Base-by-base conservation (phyloP, 2,797 vertebrate species). In the Hypotaenidia okinawae region DNA sequence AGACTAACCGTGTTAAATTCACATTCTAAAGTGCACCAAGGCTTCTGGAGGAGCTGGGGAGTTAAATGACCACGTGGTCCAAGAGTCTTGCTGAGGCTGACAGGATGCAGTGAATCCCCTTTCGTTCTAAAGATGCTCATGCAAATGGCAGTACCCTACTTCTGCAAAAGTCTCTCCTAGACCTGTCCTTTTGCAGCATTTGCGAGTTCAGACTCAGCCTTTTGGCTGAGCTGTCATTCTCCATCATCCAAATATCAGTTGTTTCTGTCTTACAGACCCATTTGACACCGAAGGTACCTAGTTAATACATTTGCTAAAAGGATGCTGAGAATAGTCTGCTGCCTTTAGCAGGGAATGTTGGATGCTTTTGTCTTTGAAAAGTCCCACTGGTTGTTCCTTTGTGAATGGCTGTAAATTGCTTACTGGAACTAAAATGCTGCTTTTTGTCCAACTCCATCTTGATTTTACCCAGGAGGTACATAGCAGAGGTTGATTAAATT, bases 321-420 rank as follows among this genome's bases (percentile, higher is more conserved):
- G 35, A 75, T 91, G 47, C 35, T 73, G 35, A 90, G 73, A 89
- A 93, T 9, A 57, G 27, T 35, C 41, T 41, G 25, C 17, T 6
- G 16, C 73, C 88, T 95, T 87, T 94, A 76, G 80, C 55, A 18
- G 28, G 51, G 73, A 70, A 67, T 86, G 88, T 52, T 83, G 70
- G 41, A 89, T 81, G 45, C 47, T 84, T 17, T 39, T 87, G 66
- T 35, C 84, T 97, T 93, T 93, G 84, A 87, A 89, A 85, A 90
- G 75, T 90, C 94, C 92, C 92, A 82, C 52, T 70, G 68, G 89
- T 30, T 12, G 90, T 94, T 91, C 79, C 57, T 73, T 39, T 74
- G 58, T 62, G 72, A 95, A 93, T 69, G 72, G 72, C 57, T 96
- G n/a, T 95, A 94, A 87, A 96, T 86, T 95, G 83, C 64, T 89